A percentile compares a stretch with the other conserved stretches of the same genome.
phyloP scores from a whole-genome alignment of 2,113 vertebrate species.

The Lichenostomus cassidix region DNA sequence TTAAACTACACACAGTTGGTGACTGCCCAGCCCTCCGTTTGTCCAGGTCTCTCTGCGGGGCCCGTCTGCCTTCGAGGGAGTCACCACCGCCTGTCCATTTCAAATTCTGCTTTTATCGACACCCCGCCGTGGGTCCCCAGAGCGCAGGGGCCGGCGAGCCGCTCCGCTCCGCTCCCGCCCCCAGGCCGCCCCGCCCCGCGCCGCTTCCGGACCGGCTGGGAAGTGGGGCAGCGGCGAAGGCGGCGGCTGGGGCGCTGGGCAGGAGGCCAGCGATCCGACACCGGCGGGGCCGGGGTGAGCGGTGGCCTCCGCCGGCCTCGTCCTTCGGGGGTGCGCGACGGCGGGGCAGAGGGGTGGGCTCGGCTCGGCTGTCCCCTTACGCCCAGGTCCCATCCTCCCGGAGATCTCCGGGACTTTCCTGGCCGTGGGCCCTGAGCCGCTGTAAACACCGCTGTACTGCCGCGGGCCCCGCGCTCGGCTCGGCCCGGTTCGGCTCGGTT shows the following conservation, averaged over 20 bases:
- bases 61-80: fast-evolving
- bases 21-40: neutral
- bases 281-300: fast-evolving
- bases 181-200: neutral
- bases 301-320: fast-evolving
- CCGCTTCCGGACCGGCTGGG: neutral
- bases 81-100: fast-evolving
- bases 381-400: neutral
- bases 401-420: too few species aligned
- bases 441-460: neutral
- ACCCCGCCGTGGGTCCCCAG: fast-evolving
- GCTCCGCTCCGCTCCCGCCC: neutral
- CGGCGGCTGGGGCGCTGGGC: neutral
- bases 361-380: neutral
- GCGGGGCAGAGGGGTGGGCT: neutral
- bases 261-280: neutral
- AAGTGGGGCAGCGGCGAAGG: neutral
- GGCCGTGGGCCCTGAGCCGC: neutral
- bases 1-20: neutral
- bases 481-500: too few species aligned
- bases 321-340: neutral
- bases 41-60: fast-evolving
- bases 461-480: neutral
- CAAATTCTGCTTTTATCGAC: fast-evolving
- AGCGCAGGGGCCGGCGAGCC: fast-evolving